Percentiles rank a stretch among this genome's conserved stretches.
phyloP scores from a whole-genome alignment of 2,113 vertebrate genomes.

The Xenotilapia longispinis region DNA sequence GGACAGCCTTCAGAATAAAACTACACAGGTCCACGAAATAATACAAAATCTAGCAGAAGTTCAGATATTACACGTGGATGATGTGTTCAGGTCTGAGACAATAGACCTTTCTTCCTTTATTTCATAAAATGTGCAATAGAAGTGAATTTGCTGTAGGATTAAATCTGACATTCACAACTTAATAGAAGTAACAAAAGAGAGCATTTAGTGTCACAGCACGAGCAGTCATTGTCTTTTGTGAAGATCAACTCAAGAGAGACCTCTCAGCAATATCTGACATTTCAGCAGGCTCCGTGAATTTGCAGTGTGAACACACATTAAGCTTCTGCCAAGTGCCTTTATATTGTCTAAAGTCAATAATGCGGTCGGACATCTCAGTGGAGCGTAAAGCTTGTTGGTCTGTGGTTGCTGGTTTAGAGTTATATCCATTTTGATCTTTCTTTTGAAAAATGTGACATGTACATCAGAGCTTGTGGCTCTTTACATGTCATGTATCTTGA shows the following conservation, averaged over 20 bases:
- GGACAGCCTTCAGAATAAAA: neutral
- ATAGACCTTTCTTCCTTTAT: neutral
- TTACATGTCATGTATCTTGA: neutral
- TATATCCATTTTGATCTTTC: neutral
- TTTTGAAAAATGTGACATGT: neutral
- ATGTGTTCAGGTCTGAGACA: neutral
- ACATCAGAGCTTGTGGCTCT: neutral
- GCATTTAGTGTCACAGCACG: neutral
- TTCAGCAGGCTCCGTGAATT: neutral
- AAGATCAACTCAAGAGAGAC: neutral
- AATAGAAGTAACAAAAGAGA: neutral
- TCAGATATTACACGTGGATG: conserved; percentile 14
- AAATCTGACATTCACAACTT: neutral
- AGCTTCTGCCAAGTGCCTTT: neutral
- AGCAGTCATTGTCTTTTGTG: neutral
- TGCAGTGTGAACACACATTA: neutral
- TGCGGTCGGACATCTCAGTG: neutral
- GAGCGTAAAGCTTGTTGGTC: neutral
- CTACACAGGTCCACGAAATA: neutral
- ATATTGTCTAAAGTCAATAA: neutral
- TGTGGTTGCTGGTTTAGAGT: conserved; percentile 2
- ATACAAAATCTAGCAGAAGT: neutral
- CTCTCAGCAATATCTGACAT: neutral
- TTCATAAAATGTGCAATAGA: neutral
- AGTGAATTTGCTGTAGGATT: neutral